Percentiles rank a stretch among this genome's conserved stretches.
Evolutionary conservation across 2,113 vertebrate genomes (phyloP).

Genomic region (Psophia crepitans): DNA sequence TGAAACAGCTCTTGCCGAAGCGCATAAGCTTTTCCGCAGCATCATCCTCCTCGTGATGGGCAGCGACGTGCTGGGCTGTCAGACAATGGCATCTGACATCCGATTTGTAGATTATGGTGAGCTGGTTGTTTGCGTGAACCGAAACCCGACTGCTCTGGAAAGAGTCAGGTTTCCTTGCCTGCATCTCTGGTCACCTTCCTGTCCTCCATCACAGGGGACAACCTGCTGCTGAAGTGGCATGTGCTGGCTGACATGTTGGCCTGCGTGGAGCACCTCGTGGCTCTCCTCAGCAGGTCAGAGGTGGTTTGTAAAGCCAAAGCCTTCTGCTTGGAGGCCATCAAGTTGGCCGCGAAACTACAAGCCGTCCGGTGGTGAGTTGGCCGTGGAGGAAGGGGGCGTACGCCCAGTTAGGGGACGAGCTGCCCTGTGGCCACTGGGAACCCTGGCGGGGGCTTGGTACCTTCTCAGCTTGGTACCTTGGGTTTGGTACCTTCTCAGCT

Average conservation of each 20-base stretch:
- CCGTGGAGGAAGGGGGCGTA: neutral
- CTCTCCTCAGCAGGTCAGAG: slow-evolving; percentile 74
- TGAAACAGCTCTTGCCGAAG: slow-evolving; percentile 78
- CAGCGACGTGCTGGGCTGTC: slow-evolving; percentile 69
- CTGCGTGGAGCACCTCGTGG: slow-evolving; percentile 81
- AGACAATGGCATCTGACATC: slow-evolving; percentile 4
- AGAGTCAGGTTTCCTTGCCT: neutral
- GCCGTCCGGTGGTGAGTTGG: slow-evolving; percentile 78
- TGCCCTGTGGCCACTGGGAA: neutral
- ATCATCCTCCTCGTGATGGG: slow-evolving; percentile 83
- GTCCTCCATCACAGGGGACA: slow-evolving; percentile 76
- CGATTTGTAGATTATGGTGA: slow-evolving; percentile 82
- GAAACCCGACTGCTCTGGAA: fast-evolving
- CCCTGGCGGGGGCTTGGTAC: neutral
- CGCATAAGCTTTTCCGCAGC: slow-evolving; percentile 86
- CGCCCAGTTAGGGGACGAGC: neutral
- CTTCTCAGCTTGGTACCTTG: neutral
- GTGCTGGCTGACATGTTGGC: slow-evolving; percentile 83
- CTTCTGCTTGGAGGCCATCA: slow-evolving; percentile 87
- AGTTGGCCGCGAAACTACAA: slow-evolving; percentile 84
- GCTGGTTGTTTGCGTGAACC: fast-evolving
- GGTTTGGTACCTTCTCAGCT: neutral
- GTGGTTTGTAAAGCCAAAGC: slow-evolving; percentile 82
- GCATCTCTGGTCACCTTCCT: neutral
- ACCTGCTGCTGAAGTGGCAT: slow-evolving; percentile 88